phyloP scores from a whole-genome alignment of 2,113 vertebrate species.

The Furnarius figulus region DNA sequence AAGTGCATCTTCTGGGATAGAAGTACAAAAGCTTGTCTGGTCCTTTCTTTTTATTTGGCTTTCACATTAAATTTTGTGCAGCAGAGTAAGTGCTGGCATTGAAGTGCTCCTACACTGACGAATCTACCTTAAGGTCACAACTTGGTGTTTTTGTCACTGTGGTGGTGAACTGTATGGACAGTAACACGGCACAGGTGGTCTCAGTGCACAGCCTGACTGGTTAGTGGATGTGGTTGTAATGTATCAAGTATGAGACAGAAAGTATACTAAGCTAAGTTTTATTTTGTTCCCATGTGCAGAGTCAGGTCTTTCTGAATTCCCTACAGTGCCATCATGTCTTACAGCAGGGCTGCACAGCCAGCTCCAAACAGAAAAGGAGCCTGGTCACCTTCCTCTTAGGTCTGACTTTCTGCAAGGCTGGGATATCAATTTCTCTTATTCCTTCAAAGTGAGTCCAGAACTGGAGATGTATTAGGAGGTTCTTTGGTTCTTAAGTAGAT shows the following conservation, averaged over 20 bases:
- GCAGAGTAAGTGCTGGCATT: neutral
- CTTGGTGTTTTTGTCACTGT: neutral
- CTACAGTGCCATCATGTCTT: neutral
- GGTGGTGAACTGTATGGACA: neutral
- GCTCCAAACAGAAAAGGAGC: neutral
- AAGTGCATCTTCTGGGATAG: neutral
- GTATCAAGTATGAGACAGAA: neutral
- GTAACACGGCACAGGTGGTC: neutral
- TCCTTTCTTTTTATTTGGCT: neutral
- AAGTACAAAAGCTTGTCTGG: neutral
- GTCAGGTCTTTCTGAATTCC: neutral
- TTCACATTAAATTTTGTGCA: neutral
- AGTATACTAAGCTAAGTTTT: neutral
- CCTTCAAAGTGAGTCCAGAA: neutral
- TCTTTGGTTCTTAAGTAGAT: neutral
- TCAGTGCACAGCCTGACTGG: neutral
- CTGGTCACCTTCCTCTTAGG: neutral
- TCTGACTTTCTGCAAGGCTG: neutral
- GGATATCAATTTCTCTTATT: rapidly evolving
- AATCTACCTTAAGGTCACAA: neutral
- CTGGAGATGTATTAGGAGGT: neutral
- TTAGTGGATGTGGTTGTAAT: neutral
- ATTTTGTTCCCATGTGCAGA: neutral
- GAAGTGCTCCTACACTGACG: neutral
- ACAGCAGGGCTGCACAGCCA: neutral